phyloP scores from a whole-genome alignment of 2,113 vertebrate species.

The Cyprinodon variegatus region DNA sequence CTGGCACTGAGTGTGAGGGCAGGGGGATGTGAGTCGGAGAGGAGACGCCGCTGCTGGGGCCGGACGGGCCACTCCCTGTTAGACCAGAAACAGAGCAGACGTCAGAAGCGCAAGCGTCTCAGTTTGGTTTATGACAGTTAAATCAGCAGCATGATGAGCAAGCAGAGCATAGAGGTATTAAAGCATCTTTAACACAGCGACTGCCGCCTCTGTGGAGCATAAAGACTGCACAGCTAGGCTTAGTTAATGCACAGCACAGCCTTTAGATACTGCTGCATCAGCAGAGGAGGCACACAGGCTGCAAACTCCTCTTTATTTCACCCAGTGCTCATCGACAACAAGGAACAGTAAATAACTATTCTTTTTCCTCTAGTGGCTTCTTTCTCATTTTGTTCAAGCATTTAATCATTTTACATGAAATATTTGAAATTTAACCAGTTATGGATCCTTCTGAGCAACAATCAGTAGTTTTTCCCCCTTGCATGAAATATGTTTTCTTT shows the following conservation, averaged over 20 bases:
- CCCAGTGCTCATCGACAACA: conserved; percentile 16
- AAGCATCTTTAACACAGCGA: conserved; percentile 25
- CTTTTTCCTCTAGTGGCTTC: background rate
- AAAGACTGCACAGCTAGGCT: conserved; percentile 37
- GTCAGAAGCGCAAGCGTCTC: background rate
- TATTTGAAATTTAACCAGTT: background rate
- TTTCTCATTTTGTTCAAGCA: background rate
- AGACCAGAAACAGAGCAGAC: background rate
- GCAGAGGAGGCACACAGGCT: conserved; percentile 45
- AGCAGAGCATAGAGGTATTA: conserved; percentile 9
- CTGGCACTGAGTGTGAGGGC: conserved; percentile 93
- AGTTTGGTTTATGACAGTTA: background rate
- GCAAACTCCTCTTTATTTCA: conserved; percentile 35
- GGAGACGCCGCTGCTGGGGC: conserved; percentile 92
- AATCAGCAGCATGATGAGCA: background rate
- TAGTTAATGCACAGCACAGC: conserved; percentile 62
- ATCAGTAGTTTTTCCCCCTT: background rate
- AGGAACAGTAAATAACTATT: background rate
- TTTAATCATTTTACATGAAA: background rate
- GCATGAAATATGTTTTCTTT: no score
- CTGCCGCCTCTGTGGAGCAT: conserved; percentile 52
- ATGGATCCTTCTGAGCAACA: background rate
- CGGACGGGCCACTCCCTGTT: conserved; percentile 91
- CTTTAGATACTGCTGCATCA: conserved; percentile 62
- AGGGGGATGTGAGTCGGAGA: conserved; percentile 93